Percentiles rank a stretch among this genome's conserved stretches.
Evolutionary conservation across 1,140 invertebrate genomes (phyloP).

Genomic region (Sogatella furcifera): DNA sequence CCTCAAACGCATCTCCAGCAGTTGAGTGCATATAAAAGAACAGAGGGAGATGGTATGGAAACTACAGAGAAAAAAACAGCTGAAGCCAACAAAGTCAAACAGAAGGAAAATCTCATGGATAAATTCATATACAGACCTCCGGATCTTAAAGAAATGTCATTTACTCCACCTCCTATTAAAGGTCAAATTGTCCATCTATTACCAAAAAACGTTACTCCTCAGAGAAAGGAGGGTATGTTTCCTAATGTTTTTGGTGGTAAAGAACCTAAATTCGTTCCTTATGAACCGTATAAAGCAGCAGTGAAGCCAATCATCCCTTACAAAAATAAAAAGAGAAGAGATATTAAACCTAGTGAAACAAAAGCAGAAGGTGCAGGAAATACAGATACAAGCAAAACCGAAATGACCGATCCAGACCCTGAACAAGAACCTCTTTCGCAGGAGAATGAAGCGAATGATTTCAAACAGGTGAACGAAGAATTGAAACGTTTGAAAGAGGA

Average conservation of each 20-base stretch:
- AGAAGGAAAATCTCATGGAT: slow-evolving; percentile 26
- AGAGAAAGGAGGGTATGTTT: slow-evolving; percentile 27
- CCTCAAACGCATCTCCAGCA: not conserved
- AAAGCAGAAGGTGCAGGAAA: not conserved
- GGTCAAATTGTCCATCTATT: slow-evolving; percentile 37
- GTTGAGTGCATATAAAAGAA: slow-evolving; percentile 25
- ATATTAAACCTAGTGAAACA: not conserved
- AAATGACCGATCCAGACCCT: not conserved
- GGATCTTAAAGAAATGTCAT: slow-evolving; percentile 32
- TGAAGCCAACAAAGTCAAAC: slow-evolving; percentile 26
- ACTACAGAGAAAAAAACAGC: slow-evolving; percentile 19
- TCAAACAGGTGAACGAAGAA: slow-evolving; percentile 36
- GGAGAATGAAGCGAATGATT: slow-evolving; percentile 30
- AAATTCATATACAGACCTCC: slow-evolving; percentile 38
- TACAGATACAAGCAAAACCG: not conserved
- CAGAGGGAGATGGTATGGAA: slow-evolving; percentile 45
- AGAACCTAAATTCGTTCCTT: slow-evolving; percentile 76
- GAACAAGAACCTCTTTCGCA: slow-evolving; percentile 12
- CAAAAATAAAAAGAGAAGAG: slow-evolving; percentile 24
- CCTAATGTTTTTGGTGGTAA: slow-evolving; percentile 44
- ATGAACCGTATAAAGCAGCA: slow-evolving; percentile 78
- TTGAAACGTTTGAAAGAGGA: slow-evolving; percentile 46
- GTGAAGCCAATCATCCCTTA: slow-evolving; percentile 60
- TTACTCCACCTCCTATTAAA: slow-evolving; percentile 32
- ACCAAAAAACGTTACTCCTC: slow-evolving; percentile 30